Evolutionary conservation across 1,140 invertebrate genomes (phyloP), one percentile per base, ranked within the genome.

Genomic region (Micrasema minimum): DNA sequence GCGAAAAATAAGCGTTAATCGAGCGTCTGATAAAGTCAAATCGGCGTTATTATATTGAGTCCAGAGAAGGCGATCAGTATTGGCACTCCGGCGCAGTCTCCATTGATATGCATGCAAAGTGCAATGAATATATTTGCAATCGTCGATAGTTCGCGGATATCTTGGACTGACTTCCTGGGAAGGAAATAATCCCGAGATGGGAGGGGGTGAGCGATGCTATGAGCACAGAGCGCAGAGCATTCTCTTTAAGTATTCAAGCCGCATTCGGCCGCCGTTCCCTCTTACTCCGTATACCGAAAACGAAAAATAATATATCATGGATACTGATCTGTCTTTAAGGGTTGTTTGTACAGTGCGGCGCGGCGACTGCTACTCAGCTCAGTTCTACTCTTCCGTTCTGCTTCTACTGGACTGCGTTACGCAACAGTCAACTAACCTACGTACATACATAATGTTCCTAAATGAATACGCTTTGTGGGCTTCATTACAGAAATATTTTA

Each of bases 221-320:
- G n/a, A n/a, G n/a, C n/a, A n/a, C n/a, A n/a, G 59, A 7, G 66
- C 48, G 35, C 35, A 10, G 16, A 7, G 37, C 38, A 51, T 46
- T 66, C 69, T 71, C 38, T 72, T 75, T 75, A 75, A 72, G 73
- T 66, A 75, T 75, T 75, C 73, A 75, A 69, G 69, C 65, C 69
- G 65, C 72, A 71, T 71, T 71, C 69, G 69, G 69, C 59, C 64
- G 59, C 18, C 26, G 22, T 61, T 62, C 43, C 66, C 43, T 62
- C 65, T 48, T 57, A 38, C 64, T 71, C 70, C 51, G 38, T 72
- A 72, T 66, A 72, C 67, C 72, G 68, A 66, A 71, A 66, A 74
- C 68, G 72, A 69, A 74, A 74, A 74, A 74, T 74, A 74, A 74
- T 74, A 74, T 71, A 74, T 74, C 69, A 74, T 74, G 72, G 69